Evolutionary conservation across 2,113 vertebrate genomes (phyloP).

Genomic region (Triplophysa tibetana): DNA sequence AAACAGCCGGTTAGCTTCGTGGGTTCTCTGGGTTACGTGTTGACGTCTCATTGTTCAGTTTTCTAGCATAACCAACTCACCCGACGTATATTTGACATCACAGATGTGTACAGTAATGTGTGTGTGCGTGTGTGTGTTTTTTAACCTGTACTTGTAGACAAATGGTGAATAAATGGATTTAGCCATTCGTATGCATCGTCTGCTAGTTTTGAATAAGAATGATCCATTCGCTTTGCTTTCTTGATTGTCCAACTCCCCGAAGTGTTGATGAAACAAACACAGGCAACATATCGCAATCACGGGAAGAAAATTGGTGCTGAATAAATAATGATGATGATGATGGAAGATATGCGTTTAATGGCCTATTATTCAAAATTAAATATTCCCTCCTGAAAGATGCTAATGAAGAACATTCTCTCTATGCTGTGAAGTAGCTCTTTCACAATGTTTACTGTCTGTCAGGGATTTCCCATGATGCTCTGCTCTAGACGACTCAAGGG

Average conservation of each 20-base stretch:
- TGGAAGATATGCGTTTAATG: conserved; percentile 17
- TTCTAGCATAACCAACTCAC: conserved; percentile 63
- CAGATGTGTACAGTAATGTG: conserved; percentile 60
- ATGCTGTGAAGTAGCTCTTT: neutral
- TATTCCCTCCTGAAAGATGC: neutral
- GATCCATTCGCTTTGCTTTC: neutral
- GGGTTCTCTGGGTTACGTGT: conserved; percentile 19
- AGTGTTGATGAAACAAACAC: neutral
- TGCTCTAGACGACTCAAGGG: neutral
- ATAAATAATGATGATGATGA: neutral
- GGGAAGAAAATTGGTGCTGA: neutral
- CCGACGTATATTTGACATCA: conserved; percentile 57
- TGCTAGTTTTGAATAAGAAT: conserved; percentile 18
- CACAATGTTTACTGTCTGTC: neutral
- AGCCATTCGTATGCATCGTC: neutral
- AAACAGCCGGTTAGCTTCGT: conserved; percentile 39
- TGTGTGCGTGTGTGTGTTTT: conserved; percentile 36
- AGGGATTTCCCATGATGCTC: conserved; percentile 13
- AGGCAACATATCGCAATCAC: neutral
- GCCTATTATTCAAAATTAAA: neutral
- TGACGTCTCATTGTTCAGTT: conserved; percentile 27
- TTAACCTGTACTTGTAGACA: conserved; percentile 34
- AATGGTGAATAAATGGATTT: conserved; percentile 39
- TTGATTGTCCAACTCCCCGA: neutral
- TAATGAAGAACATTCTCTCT: neutral